Conservation (phyloP, 2,113 vertebrate species). For the Oncorhynchus kisutch region DNA sequence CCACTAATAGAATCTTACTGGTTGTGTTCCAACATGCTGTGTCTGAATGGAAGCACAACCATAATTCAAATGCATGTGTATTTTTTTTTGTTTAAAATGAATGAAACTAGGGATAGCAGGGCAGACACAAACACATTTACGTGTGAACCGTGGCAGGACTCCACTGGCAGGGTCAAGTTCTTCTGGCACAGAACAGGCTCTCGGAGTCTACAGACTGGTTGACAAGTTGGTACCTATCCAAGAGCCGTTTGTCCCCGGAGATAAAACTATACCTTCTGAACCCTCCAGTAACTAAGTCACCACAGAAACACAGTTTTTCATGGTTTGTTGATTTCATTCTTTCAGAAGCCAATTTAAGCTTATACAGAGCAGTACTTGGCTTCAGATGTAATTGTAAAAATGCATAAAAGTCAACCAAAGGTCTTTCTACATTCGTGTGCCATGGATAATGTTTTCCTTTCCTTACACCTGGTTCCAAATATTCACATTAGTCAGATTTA, state of each 20-base stretch:
- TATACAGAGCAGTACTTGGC: slow-evolving; percentile 25
- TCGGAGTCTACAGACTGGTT: neutral
- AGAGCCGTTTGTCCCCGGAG: slow-evolving; percentile 27
- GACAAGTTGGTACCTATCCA: neutral
- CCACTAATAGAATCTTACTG: neutral
- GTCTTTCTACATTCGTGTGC: slow-evolving; percentile 13
- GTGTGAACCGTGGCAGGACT: slow-evolving; percentile 57
- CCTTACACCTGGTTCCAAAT: neutral
- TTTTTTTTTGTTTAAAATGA: slow-evolving; percentile 67
- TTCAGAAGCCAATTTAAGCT: slow-evolving; percentile 42
- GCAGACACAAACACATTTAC: slow-evolving; percentile 60
- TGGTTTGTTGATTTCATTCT: slow-evolving; percentile 38
- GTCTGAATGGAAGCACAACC: slow-evolving; percentile 15
- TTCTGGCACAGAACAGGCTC: slow-evolving; percentile 2
- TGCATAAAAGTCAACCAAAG: slow-evolving; percentile 22
- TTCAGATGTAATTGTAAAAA: slow-evolving; percentile 62
- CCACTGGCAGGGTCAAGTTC: slow-evolving; percentile 57
- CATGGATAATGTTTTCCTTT: slow-evolving; percentile 13
- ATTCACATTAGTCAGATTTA: neutral
- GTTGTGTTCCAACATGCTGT: neutral
- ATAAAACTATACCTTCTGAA: neutral
- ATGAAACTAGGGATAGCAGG: slow-evolving; percentile 9
- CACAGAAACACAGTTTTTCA: slow-evolving; percentile 44
- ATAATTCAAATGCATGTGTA: slow-evolving; percentile 36
- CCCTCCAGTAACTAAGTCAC: slow-evolving; percentile 57